Evolutionary conservation across 2,113 vertebrate genomes (phyloP), one percentile per base, ranked within the genome.

Genomic region (Hemibagrus wyckioides): DNA sequence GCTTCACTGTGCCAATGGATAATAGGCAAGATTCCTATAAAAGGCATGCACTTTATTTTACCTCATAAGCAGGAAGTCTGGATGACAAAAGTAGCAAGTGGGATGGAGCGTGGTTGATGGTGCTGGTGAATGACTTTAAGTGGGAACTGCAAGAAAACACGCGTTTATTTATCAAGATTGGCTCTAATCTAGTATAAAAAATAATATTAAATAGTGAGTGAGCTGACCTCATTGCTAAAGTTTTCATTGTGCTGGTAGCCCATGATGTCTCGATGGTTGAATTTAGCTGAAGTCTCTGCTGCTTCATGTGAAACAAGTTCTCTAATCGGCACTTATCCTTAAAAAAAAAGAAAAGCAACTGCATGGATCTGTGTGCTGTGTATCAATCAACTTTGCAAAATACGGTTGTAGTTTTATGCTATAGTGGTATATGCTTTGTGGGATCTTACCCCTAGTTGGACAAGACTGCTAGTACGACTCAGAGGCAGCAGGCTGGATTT

Each of bases 41-140:
- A 69, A 69, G 1, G 4, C 17, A 50, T 21, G 14, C 21, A 19
- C 1, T n/a, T 56, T 39, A 23, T 44, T 73, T 39, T 75, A 97
- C 97, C 95, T 98, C 97, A 85, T 96, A 96, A 10, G 96, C 97
- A 57, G 96, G 96, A 61, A 96, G 88, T 87, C 89, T 93, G 69
- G 95, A 94, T 30, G 96, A 97, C 91, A 97, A 88, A 85, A 97
- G 92, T 67, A 97, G 84, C 21, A 97, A 52, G 25, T 89, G 90
- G 11, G 63, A n/a, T 21, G 91, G 71, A 69, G 54, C 1, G n/a
- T 85, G 75, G 21, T 2, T 30, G 8, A 23, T 1, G 30, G 88
- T 56, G 65, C 13, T n/a, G 19, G 56, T 17, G 33, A 59, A 30
- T 36, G 88, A 63, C n/a, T 89, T 89, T n/a, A 89, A 85, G 33